Conservation (phyloP, 1,140 invertebrate genomes). For the Macrostomum lignano region DNA sequence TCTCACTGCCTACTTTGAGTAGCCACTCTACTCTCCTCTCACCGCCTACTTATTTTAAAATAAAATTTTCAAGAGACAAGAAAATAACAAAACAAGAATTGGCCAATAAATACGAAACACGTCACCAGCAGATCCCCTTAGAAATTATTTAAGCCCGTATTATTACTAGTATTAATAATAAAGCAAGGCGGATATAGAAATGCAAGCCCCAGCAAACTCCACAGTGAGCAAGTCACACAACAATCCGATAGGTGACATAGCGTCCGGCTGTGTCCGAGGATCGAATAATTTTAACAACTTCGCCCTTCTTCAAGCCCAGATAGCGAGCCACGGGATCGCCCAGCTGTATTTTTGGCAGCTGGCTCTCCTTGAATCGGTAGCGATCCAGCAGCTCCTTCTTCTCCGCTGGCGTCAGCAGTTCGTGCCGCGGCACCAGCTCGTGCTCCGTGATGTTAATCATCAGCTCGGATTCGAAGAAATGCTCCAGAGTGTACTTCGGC, state of each 20-base stretch:
- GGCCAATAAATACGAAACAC: too few relatives aligned
- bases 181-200: too few relatives aligned
- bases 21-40: too few relatives aligned
- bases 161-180: too few relatives aligned
- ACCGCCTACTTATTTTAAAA: too few relatives aligned
- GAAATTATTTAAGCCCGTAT: too few relatives aligned
- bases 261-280: constrained; percentile 86
- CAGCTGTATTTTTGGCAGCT: constrained; percentile 89
- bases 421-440: constrained; percentile 74
- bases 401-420: constrained; percentile 83
- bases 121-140: too few relatives aligned
- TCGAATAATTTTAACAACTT: constrained; percentile 87
- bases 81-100: too few relatives aligned
- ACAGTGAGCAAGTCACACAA: too few relatives aligned
- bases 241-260: constrained; percentile 86
- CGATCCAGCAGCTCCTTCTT: constrained; percentile 67
- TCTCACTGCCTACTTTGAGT: too few relatives aligned
- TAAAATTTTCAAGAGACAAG: too few relatives aligned
- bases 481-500: constrained; percentile 90
- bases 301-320: constrained; percentile 78
- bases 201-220: too few relatives aligned
- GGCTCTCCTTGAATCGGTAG: constrained; percentile 92
- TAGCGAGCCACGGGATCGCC: constrained; percentile 90
- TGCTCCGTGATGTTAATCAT: constrained; percentile 98
- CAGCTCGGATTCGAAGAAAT: constrained; percentile 87